A percentile compares a stretch with the other conserved stretches of the same genome.
phyloP scores from a whole-genome alignment of 2,888 invertebrate species.

The Tenthredo livida region DNA sequence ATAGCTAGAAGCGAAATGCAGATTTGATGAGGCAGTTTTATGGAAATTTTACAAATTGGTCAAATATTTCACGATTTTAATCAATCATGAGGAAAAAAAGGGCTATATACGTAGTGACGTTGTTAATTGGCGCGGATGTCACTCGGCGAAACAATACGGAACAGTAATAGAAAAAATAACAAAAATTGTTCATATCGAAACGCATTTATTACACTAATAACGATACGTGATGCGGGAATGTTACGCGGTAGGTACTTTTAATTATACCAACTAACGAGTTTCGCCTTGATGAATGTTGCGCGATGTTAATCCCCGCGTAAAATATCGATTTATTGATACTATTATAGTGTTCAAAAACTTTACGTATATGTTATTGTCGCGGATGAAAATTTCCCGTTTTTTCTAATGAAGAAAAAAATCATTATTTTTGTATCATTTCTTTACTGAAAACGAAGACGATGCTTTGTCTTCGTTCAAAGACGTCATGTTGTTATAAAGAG shows the following conservation, averaged over 20 bases:
- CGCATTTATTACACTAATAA: background rate
- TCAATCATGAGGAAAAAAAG: background rate
- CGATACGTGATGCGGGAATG: background rate
- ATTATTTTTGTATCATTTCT: background rate
- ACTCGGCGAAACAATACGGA: background rate
- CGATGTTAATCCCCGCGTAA: background rate
- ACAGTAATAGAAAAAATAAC: too few relatives aligned
- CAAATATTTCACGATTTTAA: background rate
- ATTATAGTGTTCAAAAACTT: background rate
- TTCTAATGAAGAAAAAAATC: background rate
- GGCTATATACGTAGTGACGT: background rate
- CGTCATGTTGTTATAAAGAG: background rate
- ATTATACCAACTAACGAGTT: conserved; percentile 23
- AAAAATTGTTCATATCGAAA: background rate
- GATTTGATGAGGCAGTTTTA: background rate
- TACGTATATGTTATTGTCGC: background rate
- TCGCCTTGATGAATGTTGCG: conserved; percentile 16
- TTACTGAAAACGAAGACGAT: background rate
- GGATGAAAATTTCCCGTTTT: background rate
- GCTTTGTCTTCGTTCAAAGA: background rate
- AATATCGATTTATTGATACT: background rate
- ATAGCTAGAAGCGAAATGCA: conserved; percentile 30
- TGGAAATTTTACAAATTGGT: background rate
- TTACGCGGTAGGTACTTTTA: conserved; percentile 16
- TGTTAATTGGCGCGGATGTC: background rate